Base-by-base conservation (phyloP, 2,113 vertebrate species). In the Menura novaehollandiae region DNA sequence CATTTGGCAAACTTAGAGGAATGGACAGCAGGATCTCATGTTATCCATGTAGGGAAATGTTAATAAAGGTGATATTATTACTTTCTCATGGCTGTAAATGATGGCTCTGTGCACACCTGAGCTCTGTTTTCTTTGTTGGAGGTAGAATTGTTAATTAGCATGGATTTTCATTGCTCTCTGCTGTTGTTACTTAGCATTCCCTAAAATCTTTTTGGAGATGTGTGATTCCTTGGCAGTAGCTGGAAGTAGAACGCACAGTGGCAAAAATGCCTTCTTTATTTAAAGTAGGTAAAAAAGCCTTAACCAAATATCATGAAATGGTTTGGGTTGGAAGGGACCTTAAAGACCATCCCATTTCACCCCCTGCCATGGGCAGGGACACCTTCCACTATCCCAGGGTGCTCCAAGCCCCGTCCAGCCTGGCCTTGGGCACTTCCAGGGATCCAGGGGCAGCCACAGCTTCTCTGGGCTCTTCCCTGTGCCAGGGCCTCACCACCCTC, bases 371-470 rank as follows among this genome's bases (percentile, higher is more conserved):
- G 16, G 23, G 11, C 62, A 76, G n/a, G 30, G 47, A 55, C n/a
- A 68, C 6, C 17, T 83, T 0, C 55, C 79, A 76, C 21, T 0
- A 0, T 47, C 17, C n/a, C 41, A 76, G 30, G 8, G 0, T 9
- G 14, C 11, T 60, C 62, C 37, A 23, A 51, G 22, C 14, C 9
- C 32, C 0, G 0, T 49, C 75, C 43, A 67, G 0, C 28, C 53
- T 55, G n/a, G 9, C 5, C 4, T 43, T 23, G 88, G 55, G 0
- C 72, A 63, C 3, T 63, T 0, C 47, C 79, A 76, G 47, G 55
- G 47, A 62, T 69, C 19, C 46, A 59, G 79, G 22, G 55, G 10
- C 53, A 75, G 46, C 88, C 79, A 1, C 63, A 63, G 56, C 41
- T 63, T 0, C 63, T 49, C 47, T 62, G 63, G 11, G 9, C 4